Evolutionary conservation across 1,140 invertebrate species (phyloP).

Genomic region (Leptestheria dahalacensis): DNA sequence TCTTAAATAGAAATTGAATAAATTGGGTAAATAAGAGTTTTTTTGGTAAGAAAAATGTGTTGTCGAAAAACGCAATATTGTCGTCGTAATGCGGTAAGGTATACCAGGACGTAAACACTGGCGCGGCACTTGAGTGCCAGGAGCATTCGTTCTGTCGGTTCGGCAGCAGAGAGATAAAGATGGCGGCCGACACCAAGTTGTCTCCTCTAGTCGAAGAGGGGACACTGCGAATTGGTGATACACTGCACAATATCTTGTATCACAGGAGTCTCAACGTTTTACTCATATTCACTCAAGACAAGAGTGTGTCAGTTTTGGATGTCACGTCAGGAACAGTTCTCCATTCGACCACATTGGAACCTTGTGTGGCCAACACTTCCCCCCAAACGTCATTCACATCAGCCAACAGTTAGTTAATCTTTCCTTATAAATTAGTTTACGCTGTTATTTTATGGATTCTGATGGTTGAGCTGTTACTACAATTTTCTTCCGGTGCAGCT

Average conservation of each 20-base stretch:
- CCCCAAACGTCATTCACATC: slow-evolving; percentile 5
- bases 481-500: too few relatives aligned
- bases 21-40: too few relatives aligned
- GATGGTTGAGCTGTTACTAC: too few relatives aligned
- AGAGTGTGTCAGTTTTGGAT: slow-evolving; percentile 15
- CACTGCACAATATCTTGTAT: slow-evolving; percentile 14
- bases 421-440: slow-evolving; percentile 10
- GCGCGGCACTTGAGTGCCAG: too few relatives aligned
- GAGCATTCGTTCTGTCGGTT: neutral
- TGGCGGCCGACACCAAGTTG: slow-evolving; percentile 5
- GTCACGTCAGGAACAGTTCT: slow-evolving; percentile 4
- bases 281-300: slow-evolving; percentile 13
- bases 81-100: too few relatives aligned
- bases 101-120: neutral
- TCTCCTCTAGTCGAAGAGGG: slow-evolving; percentile 12
- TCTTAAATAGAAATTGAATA: too few relatives aligned
- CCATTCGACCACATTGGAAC: neutral
- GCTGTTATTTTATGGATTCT: too few relatives aligned
- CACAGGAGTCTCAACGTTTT: slow-evolving; percentile 16
- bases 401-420: slow-evolving; percentile 3
- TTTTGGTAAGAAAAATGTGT: too few relatives aligned
- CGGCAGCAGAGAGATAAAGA: neutral
- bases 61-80: too few relatives aligned
- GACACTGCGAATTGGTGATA: slow-evolving; percentile 11
- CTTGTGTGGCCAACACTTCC: neutral